phyloP scores from a whole-genome alignment of 2,113 vertebrate species.

The Tylochromis polylepis region DNA sequence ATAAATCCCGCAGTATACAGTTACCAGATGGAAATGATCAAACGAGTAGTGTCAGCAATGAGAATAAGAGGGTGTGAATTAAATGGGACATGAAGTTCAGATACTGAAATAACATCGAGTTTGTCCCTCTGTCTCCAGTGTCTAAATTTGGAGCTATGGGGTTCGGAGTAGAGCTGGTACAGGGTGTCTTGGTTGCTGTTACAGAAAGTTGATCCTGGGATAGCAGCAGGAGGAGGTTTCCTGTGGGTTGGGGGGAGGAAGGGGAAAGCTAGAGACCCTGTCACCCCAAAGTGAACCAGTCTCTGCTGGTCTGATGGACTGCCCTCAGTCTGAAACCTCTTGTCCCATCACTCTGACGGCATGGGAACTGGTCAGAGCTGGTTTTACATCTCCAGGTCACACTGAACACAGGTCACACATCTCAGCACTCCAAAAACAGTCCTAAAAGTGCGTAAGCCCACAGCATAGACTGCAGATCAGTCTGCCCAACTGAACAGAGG shows the following conservation, averaged over 20 bases:
- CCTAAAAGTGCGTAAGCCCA: neutral
- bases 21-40: neutral
- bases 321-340: neutral
- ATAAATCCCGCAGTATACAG: neutral
- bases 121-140: slow-evolving; percentile 10
- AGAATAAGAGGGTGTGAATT: neutral
- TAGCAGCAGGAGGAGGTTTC: slow-evolving; percentile 30
- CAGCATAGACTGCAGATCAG: neutral
- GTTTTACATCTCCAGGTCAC: slow-evolving; percentile 24
- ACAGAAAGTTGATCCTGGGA: slow-evolving; percentile 54
- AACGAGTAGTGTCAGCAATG: neutral
- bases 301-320: neutral
- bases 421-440: neutral
- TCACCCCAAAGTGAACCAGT: slow-evolving; percentile 23
- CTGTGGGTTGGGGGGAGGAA: neutral
- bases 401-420: neutral
- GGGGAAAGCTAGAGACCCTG: neutral
- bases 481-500: neutral
- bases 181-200: slow-evolving; percentile 38
- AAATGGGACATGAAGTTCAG: slow-evolving; percentile 9
- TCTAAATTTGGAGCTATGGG: slow-evolving; percentile 48
- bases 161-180: slow-evolving; percentile 23
- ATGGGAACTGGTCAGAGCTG: slow-evolving; percentile 5
- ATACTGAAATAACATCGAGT: slow-evolving; percentile 22
- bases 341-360: neutral